These are phyloP conservation scores for Potamarius usumacintae DNA, from an alignment of 2,113 vertebrate genomes.

Conservation along the genomic window DNA sequence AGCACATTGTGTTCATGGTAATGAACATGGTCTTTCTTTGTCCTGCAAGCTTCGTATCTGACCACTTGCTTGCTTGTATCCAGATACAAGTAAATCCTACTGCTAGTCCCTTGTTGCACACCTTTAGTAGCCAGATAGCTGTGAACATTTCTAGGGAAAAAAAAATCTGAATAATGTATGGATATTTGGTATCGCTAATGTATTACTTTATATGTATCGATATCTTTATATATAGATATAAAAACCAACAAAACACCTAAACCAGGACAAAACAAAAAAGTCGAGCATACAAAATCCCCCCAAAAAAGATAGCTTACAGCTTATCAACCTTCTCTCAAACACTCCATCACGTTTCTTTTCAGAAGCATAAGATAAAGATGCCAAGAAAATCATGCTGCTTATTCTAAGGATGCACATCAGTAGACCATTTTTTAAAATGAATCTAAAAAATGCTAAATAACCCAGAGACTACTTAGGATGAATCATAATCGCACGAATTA, in stretches of 20 bases:
- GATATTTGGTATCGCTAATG: too few relatives aligned
- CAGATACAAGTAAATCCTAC: background rate
- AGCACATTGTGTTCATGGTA: background rate
- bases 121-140: background rate
- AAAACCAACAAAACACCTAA: background rate
- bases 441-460: conserved; percentile 31
- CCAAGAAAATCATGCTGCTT: background rate
- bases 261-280: background rate
- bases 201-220: too few relatives aligned
- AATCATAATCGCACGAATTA: conserved; percentile 43
- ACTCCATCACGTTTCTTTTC: background rate
- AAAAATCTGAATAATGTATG: background rate
- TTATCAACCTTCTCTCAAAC: background rate
- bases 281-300: background rate
- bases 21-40: background rate
- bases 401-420: background rate
- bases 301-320: background rate
- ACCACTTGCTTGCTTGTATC: background rate
- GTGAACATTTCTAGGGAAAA: background rate
- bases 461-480: conserved; percentile 41
- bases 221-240: background rate
- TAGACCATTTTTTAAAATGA: background rate
- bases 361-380: conserved; percentile 6
- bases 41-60: background rate
- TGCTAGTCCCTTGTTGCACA: background rate